A percentile compares a stretch with the other conserved stretches of the same genome.
phyloP scores from a whole-genome alignment of 2,888 invertebrate species.

The Beris chalybata region DNA sequence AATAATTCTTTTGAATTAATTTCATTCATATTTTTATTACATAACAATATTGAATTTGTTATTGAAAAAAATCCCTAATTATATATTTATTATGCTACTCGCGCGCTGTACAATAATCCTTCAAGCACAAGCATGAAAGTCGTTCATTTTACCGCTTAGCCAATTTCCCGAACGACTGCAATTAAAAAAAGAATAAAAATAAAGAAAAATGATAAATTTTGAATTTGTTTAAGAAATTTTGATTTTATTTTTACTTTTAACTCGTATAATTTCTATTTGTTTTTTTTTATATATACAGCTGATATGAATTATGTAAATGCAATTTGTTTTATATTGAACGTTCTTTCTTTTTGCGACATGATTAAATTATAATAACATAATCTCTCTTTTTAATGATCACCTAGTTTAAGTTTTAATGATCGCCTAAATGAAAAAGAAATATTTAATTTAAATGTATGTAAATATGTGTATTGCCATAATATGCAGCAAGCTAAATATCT shows the following conservation, averaged over 20 bases:
- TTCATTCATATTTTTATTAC: not conserved
- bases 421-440: no score
- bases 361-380: constrained; percentile 4
- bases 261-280: not conserved
- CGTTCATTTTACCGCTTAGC: constrained; percentile 39
- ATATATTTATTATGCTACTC: constrained; percentile 23
- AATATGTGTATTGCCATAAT: no score
- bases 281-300: constrained; percentile 12
- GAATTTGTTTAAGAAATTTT: constrained; percentile 16
- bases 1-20: constrained; percentile 28
- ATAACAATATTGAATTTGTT: constrained; percentile 5
- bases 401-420: no score
- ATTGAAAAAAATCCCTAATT: not conserved
- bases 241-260: constrained; percentile 12
- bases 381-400: constrained; percentile 11
- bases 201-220: constrained; percentile 38
- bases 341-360: constrained; percentile 7
- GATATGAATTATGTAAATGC: constrained; percentile 28
- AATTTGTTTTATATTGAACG: constrained; percentile 24
- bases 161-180: constrained; percentile 42
- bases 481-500: no score
- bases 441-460: no score
- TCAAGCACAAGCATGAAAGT: constrained; percentile 23
- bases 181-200: constrained; percentile 40
- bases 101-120: constrained; percentile 31